Conservation (phyloP, 2,888 invertebrate genomes). For the Ochropleura plecta region DNA sequence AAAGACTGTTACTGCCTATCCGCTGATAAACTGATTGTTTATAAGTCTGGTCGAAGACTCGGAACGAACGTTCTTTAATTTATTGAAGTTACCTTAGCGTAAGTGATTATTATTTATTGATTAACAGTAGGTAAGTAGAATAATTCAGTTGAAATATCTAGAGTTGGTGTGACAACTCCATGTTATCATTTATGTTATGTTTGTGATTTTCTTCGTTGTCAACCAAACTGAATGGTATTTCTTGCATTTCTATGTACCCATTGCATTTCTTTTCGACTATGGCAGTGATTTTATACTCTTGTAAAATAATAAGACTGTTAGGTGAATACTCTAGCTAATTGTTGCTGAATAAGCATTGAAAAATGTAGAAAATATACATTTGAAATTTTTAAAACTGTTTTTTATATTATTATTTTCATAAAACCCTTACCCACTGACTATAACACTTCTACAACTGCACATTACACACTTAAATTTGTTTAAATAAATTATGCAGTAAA, state of each 20-base stretch:
- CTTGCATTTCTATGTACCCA: conserved; percentile 83
- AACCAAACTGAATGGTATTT: conserved; percentile 56
- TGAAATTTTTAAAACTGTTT: conserved; percentile 66
- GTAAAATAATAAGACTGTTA: conserved; percentile 90
- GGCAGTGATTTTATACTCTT: conserved; percentile 87
- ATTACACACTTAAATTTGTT: conserved; percentile 9
- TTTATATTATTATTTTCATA: conserved; percentile 60
- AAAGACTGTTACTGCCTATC: conserved; percentile 87
- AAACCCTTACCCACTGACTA: conserved; percentile 21
- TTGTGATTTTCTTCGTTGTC: conserved; percentile 69
- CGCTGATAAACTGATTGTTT: conserved; percentile 69
- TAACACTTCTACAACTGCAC: not conserved
- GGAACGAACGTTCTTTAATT: conserved; percentile 81
- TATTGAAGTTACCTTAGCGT: conserved; percentile 89
- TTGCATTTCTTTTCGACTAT: conserved; percentile 85
- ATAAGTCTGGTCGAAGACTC: conserved; percentile 77
- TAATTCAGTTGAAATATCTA: conserved; percentile 73
- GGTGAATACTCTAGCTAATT: conserved; percentile 88
- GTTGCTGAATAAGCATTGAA: conserved; percentile 80
- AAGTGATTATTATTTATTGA: conserved; percentile 89
- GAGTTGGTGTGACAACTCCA: conserved; percentile 62
- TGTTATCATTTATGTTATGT: conserved; percentile 62
- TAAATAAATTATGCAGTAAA: conserved; percentile 2
- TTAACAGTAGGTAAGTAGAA: conserved; percentile 81
- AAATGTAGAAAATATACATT: conserved; percentile 83